These are phyloP conservation scores for Pangasius larnaudii DNA, from an alignment of 2,797 vertebrate species.

Conservation along the genomic window DNA sequence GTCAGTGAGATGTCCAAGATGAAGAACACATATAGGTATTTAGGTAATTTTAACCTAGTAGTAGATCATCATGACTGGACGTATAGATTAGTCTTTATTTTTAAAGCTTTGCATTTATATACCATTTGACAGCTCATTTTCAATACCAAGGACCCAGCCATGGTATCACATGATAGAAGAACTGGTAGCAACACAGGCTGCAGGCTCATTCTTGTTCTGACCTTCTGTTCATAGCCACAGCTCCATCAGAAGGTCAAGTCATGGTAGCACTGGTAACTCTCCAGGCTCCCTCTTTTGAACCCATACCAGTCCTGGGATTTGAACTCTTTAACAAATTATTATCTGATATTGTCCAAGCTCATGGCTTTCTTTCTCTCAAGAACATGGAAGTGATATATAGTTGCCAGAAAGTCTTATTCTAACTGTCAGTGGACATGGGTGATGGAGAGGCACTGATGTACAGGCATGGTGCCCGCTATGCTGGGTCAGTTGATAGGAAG, in stretches of 20 bases:
- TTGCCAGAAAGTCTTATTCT: not conserved
- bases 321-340: not conserved
- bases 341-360: not conserved
- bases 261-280: not conserved
- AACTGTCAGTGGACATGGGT: not conserved
- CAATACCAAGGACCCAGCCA: too few species aligned
- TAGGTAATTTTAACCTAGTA: not conserved
- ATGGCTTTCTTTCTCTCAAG: not conserved
- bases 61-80: not conserved
- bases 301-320: not conserved
- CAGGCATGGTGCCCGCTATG: slow-evolving; percentile 13
- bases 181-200: not conserved
- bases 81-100: not conserved
- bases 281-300: not conserved
- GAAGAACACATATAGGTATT: not conserved
- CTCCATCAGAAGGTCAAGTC: not conserved
- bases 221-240: not conserved
- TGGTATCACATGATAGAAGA: not conserved
- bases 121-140: not conserved
- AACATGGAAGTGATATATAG: not conserved
- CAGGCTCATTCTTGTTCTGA: not conserved
- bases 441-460: slow-evolving; percentile 18
- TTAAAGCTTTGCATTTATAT: not conserved
- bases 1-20: not conserved
- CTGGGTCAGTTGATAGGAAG: slow-evolving; percentile 9